Evolutionary conservation across 2,888 invertebrate genomes (phyloP), one percentile per base, ranked within the genome.

Genomic region (Luperina testacea): DNA sequence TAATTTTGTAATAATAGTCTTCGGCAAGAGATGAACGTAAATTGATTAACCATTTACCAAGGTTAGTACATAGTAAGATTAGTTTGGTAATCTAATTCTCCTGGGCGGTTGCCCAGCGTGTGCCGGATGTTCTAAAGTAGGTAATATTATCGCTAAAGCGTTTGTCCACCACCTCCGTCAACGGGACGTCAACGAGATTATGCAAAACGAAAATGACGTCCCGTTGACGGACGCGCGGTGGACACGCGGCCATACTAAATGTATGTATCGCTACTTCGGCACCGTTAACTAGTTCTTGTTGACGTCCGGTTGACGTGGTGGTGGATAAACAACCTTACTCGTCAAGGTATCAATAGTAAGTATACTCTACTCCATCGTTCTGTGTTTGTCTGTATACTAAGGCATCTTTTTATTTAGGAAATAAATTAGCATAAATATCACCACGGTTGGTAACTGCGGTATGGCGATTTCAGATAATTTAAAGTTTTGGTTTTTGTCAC

Each of bases 21-120:
- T 72, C 20, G 15, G 7, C 24, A 51, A 51, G 57, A 59, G 82
- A 27, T 65, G 57, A 81, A 42, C 64, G 38, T 65, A 7, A 42
- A 81, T 78, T 81, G 73, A 78, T 64, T 48, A 81, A 72, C 53
- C 73, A 57, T 78, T 78, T 0, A 81, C 45, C n/a, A 57, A 71
- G 38, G n/a, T 53, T 53, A 63, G 45, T n/a, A 38, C 5, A 51
- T 57, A 61, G n/a, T 32, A 9, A 48, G 32, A 64, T 57, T 45
- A 64, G 63, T 53, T 81, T 63, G 63, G 63, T 4, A 48, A 72
- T 72, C 24, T 48, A 64, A 64, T 81, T 57, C 64, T 57, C 24
- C 27, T 57, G 64, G 57, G 64, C 6, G 24, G 15, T 9, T 57
- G 27, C 1, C 64, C n/a, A 74, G 17, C 17, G 2, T 48, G n/a